Base-by-base conservation (phyloP, 2,888 invertebrate species). In the Limnephilus lunatus region DNA sequence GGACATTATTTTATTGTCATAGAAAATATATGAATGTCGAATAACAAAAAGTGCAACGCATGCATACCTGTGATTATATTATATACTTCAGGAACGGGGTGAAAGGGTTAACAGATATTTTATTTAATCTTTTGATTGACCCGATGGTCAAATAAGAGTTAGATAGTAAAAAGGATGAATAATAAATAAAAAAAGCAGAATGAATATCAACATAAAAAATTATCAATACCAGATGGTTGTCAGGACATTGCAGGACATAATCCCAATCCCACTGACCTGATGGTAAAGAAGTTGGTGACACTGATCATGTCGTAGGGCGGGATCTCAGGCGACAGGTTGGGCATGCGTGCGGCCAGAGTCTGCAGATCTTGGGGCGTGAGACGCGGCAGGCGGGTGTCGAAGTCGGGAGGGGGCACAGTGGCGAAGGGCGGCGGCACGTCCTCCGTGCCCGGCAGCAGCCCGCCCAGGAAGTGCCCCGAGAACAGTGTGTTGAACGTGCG, bases 391-490 rank as follows among this genome's bases (percentile, higher is more conserved):
- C 96, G 96, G 31, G 96, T 96, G 95, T 98, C 98, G 94, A 98
- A 98, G n/a, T 96, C 95, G 0, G 97, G 96, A 0, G 98, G 98
- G 92, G 98, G 97, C 94, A 98, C 97, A 5, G 98, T 98, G 90
- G 98, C 99, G 95, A 98, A 99, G 0, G 97, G 96, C 3, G 98
- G 97, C 1, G 99, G 98, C 93, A 97, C 95, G 94, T 99, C 99
- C 90, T 98, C 97, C 96, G 99, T 97, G 0, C 99, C 99, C 1
- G 98, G 98, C 95, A 99, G 99, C 83, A 99, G 95, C 19, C 97
- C 97, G 93, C 97, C 97, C 11, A 99, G 96, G 94, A 98, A 98
- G 94, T 98, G 99, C 0, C 98, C 98, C 39, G 98, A 98, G 94
- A 98, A 98, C 93, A 97, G 96, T 0, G 95, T 94, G 94, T 97